Evolutionary conservation across 2,113 vertebrate genomes (phyloP).

Genomic region (Dolichallabes microphthalmus): DNA sequence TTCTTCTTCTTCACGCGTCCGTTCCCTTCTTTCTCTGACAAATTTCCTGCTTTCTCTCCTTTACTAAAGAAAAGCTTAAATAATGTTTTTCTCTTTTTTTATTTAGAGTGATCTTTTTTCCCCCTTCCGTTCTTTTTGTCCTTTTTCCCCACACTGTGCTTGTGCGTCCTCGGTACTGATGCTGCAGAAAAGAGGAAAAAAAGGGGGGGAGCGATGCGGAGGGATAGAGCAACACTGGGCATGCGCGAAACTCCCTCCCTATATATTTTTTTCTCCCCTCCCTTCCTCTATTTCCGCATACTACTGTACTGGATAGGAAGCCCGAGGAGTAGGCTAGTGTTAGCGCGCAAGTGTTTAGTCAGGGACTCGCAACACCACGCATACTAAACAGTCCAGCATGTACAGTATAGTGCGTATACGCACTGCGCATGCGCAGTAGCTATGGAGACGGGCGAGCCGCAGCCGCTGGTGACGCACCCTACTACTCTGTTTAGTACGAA

Average conservation of each 20-base stretch:
- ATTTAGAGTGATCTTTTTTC: not conserved
- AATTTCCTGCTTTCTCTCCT: slow-evolving; percentile 21
- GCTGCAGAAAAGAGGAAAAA: slow-evolving; percentile 62
- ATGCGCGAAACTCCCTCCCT: slow-evolving; percentile 51
- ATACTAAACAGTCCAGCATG: not conserved
- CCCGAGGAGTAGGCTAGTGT: not conserved
- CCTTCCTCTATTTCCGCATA: slow-evolving; percentile 25
- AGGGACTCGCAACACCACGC: not conserved
- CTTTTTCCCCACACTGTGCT: slow-evolving; percentile 37
- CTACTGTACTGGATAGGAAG: not conserved
- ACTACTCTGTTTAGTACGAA: not conserved
- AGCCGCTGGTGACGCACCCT: not conserved
- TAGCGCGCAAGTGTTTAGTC: not conserved
- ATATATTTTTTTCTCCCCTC: slow-evolving; percentile 46
- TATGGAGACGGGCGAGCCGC: not conserved
- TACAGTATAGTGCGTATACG: not conserved
- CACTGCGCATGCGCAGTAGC: slow-evolving; percentile 2
- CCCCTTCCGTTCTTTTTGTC: slow-evolving; percentile 11
- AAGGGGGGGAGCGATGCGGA: slow-evolving; percentile 61
- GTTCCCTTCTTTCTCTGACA: slow-evolving; percentile 29
- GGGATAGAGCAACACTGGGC: slow-evolving; percentile 60
- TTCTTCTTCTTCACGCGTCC: slow-evolving; percentile 34
- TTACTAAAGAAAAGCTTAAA: not conserved
- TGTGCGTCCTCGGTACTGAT: slow-evolving; percentile 65
- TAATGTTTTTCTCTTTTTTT: not conserved